Base-by-base conservation (phyloP, 2,888 invertebrate species). In the Lycophotia porphyrea region DNA sequence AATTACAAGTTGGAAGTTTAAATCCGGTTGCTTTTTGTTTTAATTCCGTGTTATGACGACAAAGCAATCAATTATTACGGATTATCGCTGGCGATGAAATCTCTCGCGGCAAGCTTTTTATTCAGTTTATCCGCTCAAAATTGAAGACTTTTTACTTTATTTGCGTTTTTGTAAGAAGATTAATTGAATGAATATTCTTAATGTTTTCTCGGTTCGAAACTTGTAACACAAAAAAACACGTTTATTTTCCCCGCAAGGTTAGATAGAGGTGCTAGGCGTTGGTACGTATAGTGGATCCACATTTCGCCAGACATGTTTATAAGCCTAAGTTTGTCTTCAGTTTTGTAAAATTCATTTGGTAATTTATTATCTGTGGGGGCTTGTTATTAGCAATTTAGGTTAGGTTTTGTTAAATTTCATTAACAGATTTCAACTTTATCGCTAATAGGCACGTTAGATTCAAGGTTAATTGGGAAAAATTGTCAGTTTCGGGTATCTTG, bases 31-130 rank as follows among this genome's bases (percentile, higher is more conserved):
- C 36, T 77, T 58, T 72, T 70, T 80, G 49, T 58, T 34, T 65
- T 52, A 71, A 76, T 49, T 66, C 52, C 61, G 39, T 82, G 72
- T 69, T 61, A 65, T 39, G 61, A 63, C 66, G 64, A 85, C 68
- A 74, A 81, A 78, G 85, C 67, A 58, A 81, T 84, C 78, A 78
- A 75, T 81, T 78, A 84, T 78, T 71, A 31, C 47, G 68, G 85
- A 78, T 84, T 81, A 85, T 72, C 58, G 65, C 44, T 31, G 42
- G 61, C 42, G 78, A 71, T 76, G 31, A 68, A 84, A 81, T 70
- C 67, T 70, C 58, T 52, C 44, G 75, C 24, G 58, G 71, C 60
- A 13, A 74, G 61, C 69, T 63, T 75, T 71, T 72, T 74, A 11
- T 76, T 60, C 63, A 49, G 34, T 63, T 52, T 49, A 36, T 34